Percentiles rank a stretch among this genome's conserved stretches.
Conservation (phyloP, 1,140 invertebrate species). For the Plodia interpunctella region DNA sequence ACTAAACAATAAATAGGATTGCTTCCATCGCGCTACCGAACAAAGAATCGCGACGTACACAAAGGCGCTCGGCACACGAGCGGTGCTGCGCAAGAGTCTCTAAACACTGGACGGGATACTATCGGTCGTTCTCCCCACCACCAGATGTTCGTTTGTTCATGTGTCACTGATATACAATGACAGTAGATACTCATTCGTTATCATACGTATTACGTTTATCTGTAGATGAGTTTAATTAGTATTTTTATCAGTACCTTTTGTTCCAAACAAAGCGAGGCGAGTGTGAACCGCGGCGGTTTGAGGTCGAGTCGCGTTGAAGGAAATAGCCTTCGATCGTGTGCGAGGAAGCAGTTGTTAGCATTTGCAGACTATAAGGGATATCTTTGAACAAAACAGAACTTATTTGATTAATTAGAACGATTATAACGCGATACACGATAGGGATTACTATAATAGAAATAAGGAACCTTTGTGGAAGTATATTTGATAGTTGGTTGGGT, state of each 20-base stretch:
- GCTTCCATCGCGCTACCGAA: slow-evolving; percentile 53
- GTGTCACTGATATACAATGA: not conserved
- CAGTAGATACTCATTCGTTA: slow-evolving; percentile 30
- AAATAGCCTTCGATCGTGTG: slow-evolving; percentile 1
- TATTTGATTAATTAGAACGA: too few relatives aligned
- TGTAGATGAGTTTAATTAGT: slow-evolving; percentile 2
- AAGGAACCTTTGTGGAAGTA: too few relatives aligned
- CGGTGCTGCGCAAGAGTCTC: slow-evolving; percentile 27
- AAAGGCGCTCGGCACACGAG: slow-evolving; percentile 37
- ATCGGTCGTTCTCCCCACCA: slow-evolving; percentile 64
- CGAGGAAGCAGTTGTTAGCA: not conserved
- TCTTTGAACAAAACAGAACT: too few relatives aligned
- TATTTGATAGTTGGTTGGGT: too few relatives aligned
- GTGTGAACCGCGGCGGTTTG: not conserved
- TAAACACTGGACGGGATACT: slow-evolving; percentile 28
- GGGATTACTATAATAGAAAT: too few relatives aligned
- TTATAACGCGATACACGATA: too few relatives aligned
- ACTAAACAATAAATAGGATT: slow-evolving; percentile 29
- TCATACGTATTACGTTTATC: slow-evolving; percentile 20
- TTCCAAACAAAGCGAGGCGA: slow-evolving; percentile 5
- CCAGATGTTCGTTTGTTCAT: not conserved
- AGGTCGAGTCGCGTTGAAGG: not conserved
- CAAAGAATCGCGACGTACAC: slow-evolving; percentile 60
- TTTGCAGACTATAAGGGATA: too few relatives aligned
- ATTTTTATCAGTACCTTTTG: slow-evolving; percentile 5